Conservation (phyloP, 2,888 invertebrate species). For the Junonia oenone region DNA sequence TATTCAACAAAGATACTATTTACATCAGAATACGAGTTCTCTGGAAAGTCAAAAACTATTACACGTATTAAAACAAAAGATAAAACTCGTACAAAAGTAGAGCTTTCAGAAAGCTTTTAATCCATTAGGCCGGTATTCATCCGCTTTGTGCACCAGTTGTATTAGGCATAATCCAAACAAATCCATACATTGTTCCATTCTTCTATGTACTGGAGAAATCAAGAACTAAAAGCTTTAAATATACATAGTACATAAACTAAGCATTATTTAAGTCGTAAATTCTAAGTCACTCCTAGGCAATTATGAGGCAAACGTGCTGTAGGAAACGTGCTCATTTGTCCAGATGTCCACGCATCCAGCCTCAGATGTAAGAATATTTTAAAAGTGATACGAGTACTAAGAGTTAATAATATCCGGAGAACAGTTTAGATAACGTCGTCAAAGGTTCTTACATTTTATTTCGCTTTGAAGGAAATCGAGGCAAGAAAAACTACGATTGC, state of each 20-base stretch:
- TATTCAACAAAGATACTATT: neutral
- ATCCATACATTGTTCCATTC: neutral
- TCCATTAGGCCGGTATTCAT: neutral
- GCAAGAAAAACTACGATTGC: too few species aligned
- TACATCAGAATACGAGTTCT: neutral
- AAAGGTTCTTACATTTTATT: too few species aligned
- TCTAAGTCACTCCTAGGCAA: neutral
- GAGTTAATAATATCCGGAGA: neutral
- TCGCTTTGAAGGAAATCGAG: too few species aligned
- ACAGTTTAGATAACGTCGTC: too few species aligned
- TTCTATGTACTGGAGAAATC: neutral
- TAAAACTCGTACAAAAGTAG: neutral
- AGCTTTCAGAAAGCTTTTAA: neutral
- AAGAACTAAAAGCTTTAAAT: neutral
- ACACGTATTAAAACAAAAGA: neutral
- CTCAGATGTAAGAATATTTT: neutral
- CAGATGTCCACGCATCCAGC: conserved; percentile 2
- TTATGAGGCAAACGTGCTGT: neutral
- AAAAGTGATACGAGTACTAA: neutral
- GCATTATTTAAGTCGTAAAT: neutral
- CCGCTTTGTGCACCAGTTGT: neutral
- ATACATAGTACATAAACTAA: too few species aligned
- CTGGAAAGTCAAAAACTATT: neutral
- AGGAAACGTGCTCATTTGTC: conserved; percentile 4
- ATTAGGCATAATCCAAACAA: neutral